Evolutionary conservation across 1,140 invertebrate genomes (phyloP).

Genomic region (Drosophila auraria): DNA sequence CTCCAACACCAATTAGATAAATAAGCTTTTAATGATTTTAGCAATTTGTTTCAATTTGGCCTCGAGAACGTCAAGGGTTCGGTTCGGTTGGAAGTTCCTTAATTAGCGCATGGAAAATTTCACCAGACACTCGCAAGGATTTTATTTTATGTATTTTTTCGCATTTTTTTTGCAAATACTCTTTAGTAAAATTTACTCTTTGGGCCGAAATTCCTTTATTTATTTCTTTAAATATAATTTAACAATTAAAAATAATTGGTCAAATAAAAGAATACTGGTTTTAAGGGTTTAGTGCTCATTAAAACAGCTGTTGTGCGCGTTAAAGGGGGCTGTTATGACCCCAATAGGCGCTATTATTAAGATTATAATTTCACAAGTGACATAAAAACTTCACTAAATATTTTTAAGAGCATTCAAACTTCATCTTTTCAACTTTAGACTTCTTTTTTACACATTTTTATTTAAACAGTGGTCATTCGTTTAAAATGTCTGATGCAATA

Average conservation of each 20-base stretch:
- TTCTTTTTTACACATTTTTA: background rate
- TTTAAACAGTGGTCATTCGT: slow-evolving; percentile 20
- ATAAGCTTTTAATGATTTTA: slow-evolving; percentile 72
- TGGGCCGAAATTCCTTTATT: background rate
- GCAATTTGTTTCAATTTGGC: slow-evolving; percentile 62
- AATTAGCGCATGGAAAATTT: slow-evolving; percentile 55
- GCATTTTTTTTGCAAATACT: slow-evolving; percentile 2
- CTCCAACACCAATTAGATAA: slow-evolving; percentile 73
- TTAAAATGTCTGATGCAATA: slow-evolving; percentile 63
- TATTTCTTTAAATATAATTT: background rate
- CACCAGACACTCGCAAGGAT: slow-evolving; percentile 7
- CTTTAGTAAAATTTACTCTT: background rate
- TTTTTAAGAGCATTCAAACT: slow-evolving; percentile 1
- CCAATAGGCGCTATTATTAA: no score
- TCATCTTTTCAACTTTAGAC: background rate
- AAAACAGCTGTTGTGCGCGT: no score
- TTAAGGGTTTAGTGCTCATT: no score
- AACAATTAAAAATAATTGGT: background rate
- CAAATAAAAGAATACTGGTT: no score
- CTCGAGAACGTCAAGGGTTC: slow-evolving; percentile 5
- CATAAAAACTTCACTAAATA: no score
- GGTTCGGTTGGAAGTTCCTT: slow-evolving; percentile 21
- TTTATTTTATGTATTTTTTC: slow-evolving; percentile 6
- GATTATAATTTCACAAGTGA: no score
- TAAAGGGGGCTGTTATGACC: background rate